Percentiles rank a stretch among this genome's conserved stretches.
phyloP scores from a whole-genome alignment of 2,888 invertebrate genomes.

The Dorcus parallelipipedus region DNA sequence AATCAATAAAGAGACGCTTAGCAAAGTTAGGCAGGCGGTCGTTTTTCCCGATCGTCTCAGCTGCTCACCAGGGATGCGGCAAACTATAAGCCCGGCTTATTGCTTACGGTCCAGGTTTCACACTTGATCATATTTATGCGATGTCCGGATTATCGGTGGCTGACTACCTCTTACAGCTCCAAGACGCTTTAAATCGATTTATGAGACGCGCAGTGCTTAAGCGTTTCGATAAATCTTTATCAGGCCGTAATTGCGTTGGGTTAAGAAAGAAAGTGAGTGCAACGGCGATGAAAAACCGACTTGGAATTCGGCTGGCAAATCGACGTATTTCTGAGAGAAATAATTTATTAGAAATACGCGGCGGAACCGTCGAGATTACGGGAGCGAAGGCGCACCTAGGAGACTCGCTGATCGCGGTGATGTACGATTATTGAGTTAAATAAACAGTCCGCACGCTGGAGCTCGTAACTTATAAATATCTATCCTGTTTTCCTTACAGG shows the following conservation, averaged over 20 bases:
- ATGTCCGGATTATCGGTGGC: slow-evolving; percentile 51
- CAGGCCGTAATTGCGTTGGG: slow-evolving; percentile 41
- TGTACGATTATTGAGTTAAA: slow-evolving; percentile 51
- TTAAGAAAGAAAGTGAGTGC: neutral
- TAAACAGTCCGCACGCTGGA: slow-evolving; percentile 45
- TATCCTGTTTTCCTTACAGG: slow-evolving; percentile 53
- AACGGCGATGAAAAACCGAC: neutral
- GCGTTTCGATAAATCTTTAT: slow-evolving; percentile 46
- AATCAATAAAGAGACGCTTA: slow-evolving; percentile 43
- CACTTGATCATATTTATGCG: slow-evolving; percentile 55
- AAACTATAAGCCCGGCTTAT: slow-evolving; percentile 52
- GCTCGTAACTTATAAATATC: slow-evolving; percentile 52
- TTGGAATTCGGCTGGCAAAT: slow-evolving; percentile 3
- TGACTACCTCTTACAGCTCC: slow-evolving; percentile 47
- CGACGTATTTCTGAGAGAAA: slow-evolving; percentile 11
- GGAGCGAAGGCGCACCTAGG: slow-evolving; percentile 10
- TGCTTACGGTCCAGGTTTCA: slow-evolving; percentile 50
- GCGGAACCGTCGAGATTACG: neutral
- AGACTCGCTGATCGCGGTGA: slow-evolving; percentile 33
- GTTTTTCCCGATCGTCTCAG: slow-evolving; percentile 46
- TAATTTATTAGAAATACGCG: slow-evolving; percentile 14
- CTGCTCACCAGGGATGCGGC: slow-evolving; percentile 45
- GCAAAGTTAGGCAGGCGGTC: slow-evolving; percentile 40
- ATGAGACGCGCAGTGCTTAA: slow-evolving; percentile 44
- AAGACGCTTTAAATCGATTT: slow-evolving; percentile 50